Evolutionary conservation across 2,888 invertebrate genomes (phyloP).

Genomic region (Xestobium rufovillosum): DNA sequence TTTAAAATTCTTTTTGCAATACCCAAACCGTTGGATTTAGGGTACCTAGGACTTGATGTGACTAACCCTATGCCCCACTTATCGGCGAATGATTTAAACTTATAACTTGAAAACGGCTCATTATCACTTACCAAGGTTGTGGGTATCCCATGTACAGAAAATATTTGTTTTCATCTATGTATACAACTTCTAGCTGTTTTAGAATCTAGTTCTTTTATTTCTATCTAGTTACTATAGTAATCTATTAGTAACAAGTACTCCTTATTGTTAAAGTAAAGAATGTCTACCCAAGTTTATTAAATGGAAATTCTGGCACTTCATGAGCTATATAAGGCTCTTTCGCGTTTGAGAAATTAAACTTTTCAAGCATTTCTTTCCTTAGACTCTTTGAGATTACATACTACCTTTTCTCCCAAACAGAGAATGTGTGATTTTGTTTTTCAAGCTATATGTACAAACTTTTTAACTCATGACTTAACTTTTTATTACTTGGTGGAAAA

Average conservation of each 20-base stretch:
- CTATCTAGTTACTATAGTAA: constrained; percentile 23
- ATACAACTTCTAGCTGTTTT: constrained; percentile 16
- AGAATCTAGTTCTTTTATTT: constrained; percentile 14
- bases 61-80: constrained; percentile 12
- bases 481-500: constrained; percentile 3
- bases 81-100: constrained; percentile 15
- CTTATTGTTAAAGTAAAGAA: constrained; percentile 20
- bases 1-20: constrained; percentile 10
- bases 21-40: constrained; percentile 8
- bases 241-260: constrained; percentile 26
- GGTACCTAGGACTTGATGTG: constrained; percentile 10
- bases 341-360: constrained; percentile 6
- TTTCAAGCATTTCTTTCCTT: constrained; percentile 8
- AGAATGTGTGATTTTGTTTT: too few species aligned
- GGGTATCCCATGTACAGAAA: constrained; percentile 18
- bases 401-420: too few species aligned
- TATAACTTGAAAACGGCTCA: constrained; percentile 22
- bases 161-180: constrained; percentile 10
- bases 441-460: too few species aligned
- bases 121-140: constrained; percentile 20
- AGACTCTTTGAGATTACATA: too few species aligned
- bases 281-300: constrained; percentile 18
- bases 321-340: constrained; percentile 17
- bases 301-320: constrained; percentile 22
- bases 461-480: too few species aligned